These are phyloP conservation scores for Oncorhynchus keta DNA, from an alignment of 2,113 vertebrate species.

Conservation along the genomic window DNA sequence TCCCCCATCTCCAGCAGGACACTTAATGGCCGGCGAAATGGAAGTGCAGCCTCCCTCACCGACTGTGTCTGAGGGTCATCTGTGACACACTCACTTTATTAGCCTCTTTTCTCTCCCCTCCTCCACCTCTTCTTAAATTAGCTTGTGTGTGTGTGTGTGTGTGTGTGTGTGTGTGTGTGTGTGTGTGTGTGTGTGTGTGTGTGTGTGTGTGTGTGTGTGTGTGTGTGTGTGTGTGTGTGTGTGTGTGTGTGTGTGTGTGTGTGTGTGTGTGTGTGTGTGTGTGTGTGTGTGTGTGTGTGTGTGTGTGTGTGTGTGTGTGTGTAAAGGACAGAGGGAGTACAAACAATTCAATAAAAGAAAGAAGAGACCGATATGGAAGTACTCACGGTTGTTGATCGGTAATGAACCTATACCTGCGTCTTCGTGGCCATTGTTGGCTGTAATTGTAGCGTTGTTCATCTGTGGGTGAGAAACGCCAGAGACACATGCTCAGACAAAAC, in stretches of 20 bases:
- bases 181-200: neutral
- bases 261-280: neutral
- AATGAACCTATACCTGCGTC: conserved; percentile 80
- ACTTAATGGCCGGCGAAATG: conserved; percentile 84
- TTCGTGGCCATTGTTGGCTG: conserved; percentile 75
- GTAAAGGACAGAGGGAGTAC: neutral
- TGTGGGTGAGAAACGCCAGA: conserved; percentile 74
- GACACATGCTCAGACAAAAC: conserved; percentile 79
- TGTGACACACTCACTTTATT: conserved; percentile 76
- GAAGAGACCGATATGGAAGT: conserved; percentile 25
- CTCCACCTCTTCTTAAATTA: neutral
- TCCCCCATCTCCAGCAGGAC: conserved; percentile 77
- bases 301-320: too few species aligned
- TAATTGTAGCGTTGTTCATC: conserved; percentile 83
- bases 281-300: conserved; percentile 15
- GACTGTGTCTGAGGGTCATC: conserved; percentile 79
- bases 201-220: neutral
- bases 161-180: neutral
- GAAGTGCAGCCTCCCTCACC: conserved; percentile 71
- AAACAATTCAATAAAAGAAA: conserved; percentile 18
- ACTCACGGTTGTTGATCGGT: too few species aligned
- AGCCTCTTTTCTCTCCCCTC: conserved; percentile 66
- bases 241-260: too few species aligned
- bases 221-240: too few species aligned
- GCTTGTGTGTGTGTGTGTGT: conserved; percentile 4